Percentiles rank a stretch among this genome's conserved stretches.
These are phyloP conservation scores for Dipodomys ordii DNA, from an alignment of 2,113 vertebrate genomes.

Conservation along the genomic window DNA sequence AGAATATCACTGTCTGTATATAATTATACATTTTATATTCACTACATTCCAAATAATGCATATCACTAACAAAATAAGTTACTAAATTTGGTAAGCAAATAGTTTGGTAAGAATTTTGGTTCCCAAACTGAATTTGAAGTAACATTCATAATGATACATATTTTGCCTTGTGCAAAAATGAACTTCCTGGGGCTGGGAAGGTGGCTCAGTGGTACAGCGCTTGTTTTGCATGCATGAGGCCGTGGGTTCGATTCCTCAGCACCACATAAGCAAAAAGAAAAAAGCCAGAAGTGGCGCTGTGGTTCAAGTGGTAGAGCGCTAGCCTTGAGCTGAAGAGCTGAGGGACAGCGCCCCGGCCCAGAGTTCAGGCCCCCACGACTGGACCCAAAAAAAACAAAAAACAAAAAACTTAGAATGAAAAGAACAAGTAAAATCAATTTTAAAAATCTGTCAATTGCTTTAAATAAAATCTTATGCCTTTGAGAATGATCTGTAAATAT, in stretches of 20 bases:
- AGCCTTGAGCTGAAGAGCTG: too few species aligned
- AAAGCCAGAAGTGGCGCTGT: too few species aligned
- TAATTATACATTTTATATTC: not conserved
- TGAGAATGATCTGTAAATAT: not conserved
- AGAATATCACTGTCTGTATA: not conserved
- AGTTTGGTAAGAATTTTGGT: constrained; percentile 8
- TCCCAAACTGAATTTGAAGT: not conserved
- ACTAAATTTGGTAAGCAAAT: constrained; percentile 9
- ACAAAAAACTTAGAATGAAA: not conserved
- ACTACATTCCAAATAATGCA: not conserved
- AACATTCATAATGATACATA: not conserved
- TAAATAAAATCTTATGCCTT: not conserved
- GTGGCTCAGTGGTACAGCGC: too few species aligned
- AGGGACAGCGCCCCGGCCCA: too few species aligned
- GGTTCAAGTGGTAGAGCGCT: too few species aligned
- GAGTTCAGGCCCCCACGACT: too few species aligned
- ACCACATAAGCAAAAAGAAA: too few species aligned
- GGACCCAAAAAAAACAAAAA: too few species aligned
- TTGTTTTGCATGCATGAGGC: too few species aligned
- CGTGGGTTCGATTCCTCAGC: too few species aligned
- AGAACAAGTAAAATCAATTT: not conserved
- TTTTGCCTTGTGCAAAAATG: not conserved
- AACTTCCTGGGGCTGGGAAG: not conserved
- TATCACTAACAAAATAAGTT: not conserved
- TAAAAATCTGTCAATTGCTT: not conserved